Evolutionary conservation across 2,113 vertebrate genomes (phyloP), one percentile per base, ranked within the genome.

Genomic region (Hypanus sabinus): DNA sequence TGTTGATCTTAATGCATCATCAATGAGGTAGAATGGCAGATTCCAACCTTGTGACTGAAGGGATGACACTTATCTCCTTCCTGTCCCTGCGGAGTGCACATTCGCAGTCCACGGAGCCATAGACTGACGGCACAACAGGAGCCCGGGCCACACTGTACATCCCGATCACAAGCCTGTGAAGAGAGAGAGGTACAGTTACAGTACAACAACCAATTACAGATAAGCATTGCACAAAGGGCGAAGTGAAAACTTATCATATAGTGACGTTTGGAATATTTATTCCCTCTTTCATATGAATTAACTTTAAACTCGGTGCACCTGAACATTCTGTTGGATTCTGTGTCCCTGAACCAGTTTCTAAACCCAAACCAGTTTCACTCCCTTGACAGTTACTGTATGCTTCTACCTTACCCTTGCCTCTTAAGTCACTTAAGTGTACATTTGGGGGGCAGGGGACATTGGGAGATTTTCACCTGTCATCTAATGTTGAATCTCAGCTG

Each of bases 71-170:
- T 96, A 0, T 98, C 98, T 70, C 98, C 98, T 85, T 97, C 97
- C n/a, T 92, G 96, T 0, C 98, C 98, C 95, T 97, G 95, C 0
- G 98, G 98, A 33, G 97, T 97, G 94, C 98, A 99, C 97, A 98
- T 96, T 38, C 98, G 96, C 94, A 99, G 96, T 22, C 98, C 98
- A 6, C 97, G 96, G 62, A 99, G 96, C 98, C 98, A 98, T 36
- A 98, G 96, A 96, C 98, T 99, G 95, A 98, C 94, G 0, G 98
- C 98, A 0, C 98, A 99, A 97, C 98, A 99, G 22, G 97, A 96
- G 81, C 97, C 97, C 0, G 95, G 75, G 0, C 97, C 97, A 24
- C 98, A 99, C 96, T 99, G 98, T 22, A 95, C 24, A 62, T 99
- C 98, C 94, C 96, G 95, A 85, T 98, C 97, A 90, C 98, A 98